A percentile compares a stretch with the other conserved stretches of the same genome.
Evolutionary conservation across 2,888 invertebrate genomes (phyloP).

Genomic region (Exocentrus adspersus): DNA sequence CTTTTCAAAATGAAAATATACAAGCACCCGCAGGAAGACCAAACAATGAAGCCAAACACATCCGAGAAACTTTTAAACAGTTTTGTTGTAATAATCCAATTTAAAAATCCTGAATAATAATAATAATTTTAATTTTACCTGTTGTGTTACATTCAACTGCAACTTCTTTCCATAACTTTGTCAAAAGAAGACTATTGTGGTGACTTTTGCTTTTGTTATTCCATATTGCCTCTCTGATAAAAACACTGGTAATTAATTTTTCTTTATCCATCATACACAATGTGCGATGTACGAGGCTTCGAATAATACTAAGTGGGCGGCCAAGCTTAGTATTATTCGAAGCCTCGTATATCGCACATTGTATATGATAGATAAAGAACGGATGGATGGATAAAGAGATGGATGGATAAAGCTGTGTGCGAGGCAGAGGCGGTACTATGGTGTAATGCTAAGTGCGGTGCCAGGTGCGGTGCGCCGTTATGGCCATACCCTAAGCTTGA

Average conservation of each 20-base stretch:
- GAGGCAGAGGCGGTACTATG: background rate
- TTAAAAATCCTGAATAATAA: background rate
- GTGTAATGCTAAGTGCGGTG: slow-evolving; percentile 1
- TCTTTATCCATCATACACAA: slow-evolving; percentile 13
- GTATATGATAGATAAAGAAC: no score
- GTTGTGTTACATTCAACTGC: slow-evolving; percentile 3
- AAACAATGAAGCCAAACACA: slow-evolving; percentile 24
- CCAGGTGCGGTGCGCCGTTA: slow-evolving; percentile 23
- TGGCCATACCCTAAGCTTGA: no score
- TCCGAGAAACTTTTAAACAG: slow-evolving; percentile 8
- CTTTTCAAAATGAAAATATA: background rate
- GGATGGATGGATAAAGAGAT: no score
- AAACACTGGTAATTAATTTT: slow-evolving; percentile 6
- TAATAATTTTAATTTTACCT: background rate
- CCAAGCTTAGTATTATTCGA: no score
- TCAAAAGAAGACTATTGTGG: slow-evolving; percentile 11
- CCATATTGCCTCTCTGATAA: slow-evolving; percentile 10
- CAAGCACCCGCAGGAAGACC: slow-evolving; percentile 19
- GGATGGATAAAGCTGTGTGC: no score
- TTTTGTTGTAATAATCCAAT: background rate
- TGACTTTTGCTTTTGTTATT: slow-evolving; percentile 8
- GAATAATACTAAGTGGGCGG: slow-evolving; percentile 21
- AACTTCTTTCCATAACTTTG: slow-evolving; percentile 15
- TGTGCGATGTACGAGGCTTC: slow-evolving; percentile 12
- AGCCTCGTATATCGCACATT: no score